These are phyloP conservation scores for Hydrochoerus hydrochaeris DNA, from an alignment of 2,113 vertebrate genomes.

Conservation along the genomic window DNA sequence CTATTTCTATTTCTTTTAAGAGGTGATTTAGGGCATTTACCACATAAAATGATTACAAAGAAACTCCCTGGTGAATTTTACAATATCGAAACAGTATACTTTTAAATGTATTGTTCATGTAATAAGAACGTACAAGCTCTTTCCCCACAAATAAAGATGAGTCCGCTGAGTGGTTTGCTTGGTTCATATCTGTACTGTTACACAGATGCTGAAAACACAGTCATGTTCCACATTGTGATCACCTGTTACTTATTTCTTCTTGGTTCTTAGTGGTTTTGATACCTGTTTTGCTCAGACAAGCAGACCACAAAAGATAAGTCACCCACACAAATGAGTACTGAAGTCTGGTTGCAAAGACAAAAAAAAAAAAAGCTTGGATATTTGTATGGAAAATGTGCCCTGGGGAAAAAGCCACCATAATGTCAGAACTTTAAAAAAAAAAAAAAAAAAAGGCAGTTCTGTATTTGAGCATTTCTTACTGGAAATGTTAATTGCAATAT, in stretches of 20 bases:
- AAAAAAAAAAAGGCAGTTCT: constrained; percentile 7
- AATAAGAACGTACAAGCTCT: not conserved
- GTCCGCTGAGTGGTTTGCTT: not conserved
- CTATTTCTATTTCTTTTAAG: not conserved
- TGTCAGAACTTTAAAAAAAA: constrained; percentile 49
- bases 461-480: constrained; percentile 64
- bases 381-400: constrained; percentile 45
- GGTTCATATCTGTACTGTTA: not conserved
- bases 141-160: not conserved
- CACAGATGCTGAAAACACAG: not conserved
- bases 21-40: not conserved
- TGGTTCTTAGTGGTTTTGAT: not conserved
- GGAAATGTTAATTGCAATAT: constrained; percentile 75
- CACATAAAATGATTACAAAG: not conserved
- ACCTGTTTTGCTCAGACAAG: no score
- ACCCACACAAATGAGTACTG: not conserved
- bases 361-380: constrained; percentile 54
- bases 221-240: constrained; percentile 29
- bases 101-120: constrained; percentile 18
- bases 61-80: not conserved
- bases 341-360: not conserved
- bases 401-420: constrained; percentile 63
- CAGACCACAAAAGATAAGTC: no score
- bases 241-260: constrained; percentile 41
- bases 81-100: constrained; percentile 36